Evolutionary conservation across 2,797 vertebrate genomes (phyloP).

Genomic region (Rhodeus uyekii): DNA sequence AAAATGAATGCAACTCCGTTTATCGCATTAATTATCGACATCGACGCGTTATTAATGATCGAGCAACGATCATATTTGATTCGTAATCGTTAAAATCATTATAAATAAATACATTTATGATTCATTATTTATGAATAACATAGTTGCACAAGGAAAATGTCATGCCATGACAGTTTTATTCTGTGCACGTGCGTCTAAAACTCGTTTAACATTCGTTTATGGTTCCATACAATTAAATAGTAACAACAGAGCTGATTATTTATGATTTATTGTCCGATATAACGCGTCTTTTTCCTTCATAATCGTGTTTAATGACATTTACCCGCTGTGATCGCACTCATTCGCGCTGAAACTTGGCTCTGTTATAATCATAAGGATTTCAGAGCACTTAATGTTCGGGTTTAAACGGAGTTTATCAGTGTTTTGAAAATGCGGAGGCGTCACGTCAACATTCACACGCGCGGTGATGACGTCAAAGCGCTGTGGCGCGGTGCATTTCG

Average conservation of each 20-base stretch:
- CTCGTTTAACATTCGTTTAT: neutral
- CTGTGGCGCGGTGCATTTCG: slow-evolving; percentile 63
- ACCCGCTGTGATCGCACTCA: neutral
- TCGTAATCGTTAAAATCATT: neutral
- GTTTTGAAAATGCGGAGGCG: slow-evolving; percentile 64
- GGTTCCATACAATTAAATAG: neutral
- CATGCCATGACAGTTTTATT: neutral
- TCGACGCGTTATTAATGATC: neutral
- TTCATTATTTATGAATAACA: neutral
- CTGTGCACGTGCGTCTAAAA: neutral
- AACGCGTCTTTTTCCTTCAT: neutral
- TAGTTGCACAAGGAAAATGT: neutral
- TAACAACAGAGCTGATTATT: neutral
- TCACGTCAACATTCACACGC: slow-evolving; percentile 37
- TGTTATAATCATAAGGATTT: neutral
- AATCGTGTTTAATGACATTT: neutral
- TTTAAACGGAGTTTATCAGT: slow-evolving; percentile 28
- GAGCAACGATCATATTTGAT: neutral
- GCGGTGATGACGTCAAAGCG: slow-evolving; percentile 52
- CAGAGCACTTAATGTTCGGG: neutral
- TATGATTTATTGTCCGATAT: neutral
- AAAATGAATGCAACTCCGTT: neutral
- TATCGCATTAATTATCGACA: neutral
- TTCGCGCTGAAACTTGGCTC: neutral
- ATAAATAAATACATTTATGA: no score